Conservation (phyloP, 2,888 invertebrate species). For the Cyclophora albipunctata region DNA sequence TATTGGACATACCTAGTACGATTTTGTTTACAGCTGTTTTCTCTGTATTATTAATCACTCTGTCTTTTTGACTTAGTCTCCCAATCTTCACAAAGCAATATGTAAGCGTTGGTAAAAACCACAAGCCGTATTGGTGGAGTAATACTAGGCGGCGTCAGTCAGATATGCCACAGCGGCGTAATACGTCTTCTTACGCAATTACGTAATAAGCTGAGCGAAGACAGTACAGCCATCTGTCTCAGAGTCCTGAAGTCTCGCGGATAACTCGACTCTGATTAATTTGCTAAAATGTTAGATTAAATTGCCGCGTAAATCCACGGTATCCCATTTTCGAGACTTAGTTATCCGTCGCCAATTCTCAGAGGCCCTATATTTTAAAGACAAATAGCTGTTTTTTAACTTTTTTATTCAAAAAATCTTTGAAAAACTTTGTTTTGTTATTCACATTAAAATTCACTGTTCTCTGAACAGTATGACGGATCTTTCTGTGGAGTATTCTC, state of each 20-base stretch:
- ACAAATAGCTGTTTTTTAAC: slow-evolving; percentile 1
- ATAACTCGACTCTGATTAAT: slow-evolving; percentile 13
- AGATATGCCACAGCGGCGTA: not conserved
- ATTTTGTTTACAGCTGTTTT: too few relatives aligned
- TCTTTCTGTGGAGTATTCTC: too few relatives aligned
- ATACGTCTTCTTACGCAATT: slow-evolving; percentile 3
- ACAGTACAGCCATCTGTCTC: slow-evolving; percentile 6
- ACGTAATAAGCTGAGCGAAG: slow-evolving; percentile 4
- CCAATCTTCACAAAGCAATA: too few relatives aligned
- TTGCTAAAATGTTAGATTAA: slow-evolving; percentile 9
- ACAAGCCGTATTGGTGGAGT: not conserved
- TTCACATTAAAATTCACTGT: too few relatives aligned
- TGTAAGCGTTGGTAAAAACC: too few relatives aligned
- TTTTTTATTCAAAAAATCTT: not conserved
- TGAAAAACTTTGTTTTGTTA: too few relatives aligned
- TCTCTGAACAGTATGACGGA: too few relatives aligned
- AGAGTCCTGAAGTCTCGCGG: slow-evolving; percentile 1
- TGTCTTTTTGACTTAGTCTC: too few relatives aligned
- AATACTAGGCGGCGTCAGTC: not conserved
- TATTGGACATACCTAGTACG: too few relatives aligned
- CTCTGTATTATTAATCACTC: too few relatives aligned
- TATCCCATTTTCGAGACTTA: not conserved
- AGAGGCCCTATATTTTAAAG: not conserved
- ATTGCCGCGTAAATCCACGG: not conserved
- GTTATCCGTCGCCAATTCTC: too few relatives aligned